Base-by-base conservation (phyloP, 30 jellyfish, hydroid and myxozoan species). In the Cassiopea xamachana region DNA sequence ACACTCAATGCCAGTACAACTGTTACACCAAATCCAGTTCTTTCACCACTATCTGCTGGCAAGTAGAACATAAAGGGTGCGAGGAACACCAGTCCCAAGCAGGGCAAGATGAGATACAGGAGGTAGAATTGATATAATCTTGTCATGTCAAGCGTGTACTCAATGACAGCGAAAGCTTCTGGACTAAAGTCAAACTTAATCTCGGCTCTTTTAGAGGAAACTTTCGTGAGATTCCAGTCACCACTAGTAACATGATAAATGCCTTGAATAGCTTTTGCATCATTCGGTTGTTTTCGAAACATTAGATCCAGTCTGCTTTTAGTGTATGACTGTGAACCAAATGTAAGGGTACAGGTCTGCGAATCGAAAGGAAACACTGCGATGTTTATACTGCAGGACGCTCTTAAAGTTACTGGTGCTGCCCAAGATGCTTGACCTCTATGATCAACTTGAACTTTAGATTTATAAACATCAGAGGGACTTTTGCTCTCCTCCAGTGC, bases 31-130 rank as follows among this genome's bases (percentile, higher is more conserved):
- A 94, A 90, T 19, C 98, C 98, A 58, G 92, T 89, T 73, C 98
- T 71, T 73, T 94, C 98, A n/a, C 98, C 98, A 64, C 93, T 82
- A 68, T 81, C 98, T n/a, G 93, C 90, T 1, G 98, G 98, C 62
- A 94, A 79, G 74, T 77, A 87, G 84, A 94, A 94, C 92, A 82
- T 84, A 51, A 92, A 82, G 17, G 92, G 94, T 27, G 89, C 92
- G 73, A 94, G 77, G 27, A 86, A 45, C 1, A 82, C 61, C 48
- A 88, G 92, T 3, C 96, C 89, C 9, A 94, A 15, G 84, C 96
- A 90, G 1, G 98, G 98, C 2, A 94, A 79, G 16, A 94, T 91
- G 64, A 94, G 88, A 78, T 94, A 94, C 1, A 94, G 62, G 76
- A 94, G 77, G 68, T 79, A 94, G 60, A 84, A 94, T n/a, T 59